Evolutionary conservation across 2,888 invertebrate species (phyloP).

Genomic region (Torymus aiolomorphi): DNA sequence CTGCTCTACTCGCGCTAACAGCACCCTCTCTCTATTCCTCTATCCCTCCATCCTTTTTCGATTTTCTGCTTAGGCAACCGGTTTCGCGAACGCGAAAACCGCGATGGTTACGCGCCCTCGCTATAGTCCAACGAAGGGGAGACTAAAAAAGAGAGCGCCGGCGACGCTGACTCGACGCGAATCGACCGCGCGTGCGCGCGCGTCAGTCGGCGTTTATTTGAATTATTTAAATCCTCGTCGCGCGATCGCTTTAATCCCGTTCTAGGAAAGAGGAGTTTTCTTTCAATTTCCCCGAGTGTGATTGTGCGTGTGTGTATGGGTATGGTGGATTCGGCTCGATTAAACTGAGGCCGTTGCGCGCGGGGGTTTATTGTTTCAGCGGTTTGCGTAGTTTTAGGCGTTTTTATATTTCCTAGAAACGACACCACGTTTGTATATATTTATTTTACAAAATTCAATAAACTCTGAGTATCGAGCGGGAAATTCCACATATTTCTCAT

Average conservation of each 20-base stretch:
- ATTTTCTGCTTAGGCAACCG: constrained; percentile 54
- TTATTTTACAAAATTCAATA: too few relatives aligned
- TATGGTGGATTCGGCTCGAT: too few relatives aligned
- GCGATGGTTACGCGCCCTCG: constrained; percentile 34
- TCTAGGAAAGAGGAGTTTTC: background rate
- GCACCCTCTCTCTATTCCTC: background rate
- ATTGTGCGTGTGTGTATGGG: too few relatives aligned
- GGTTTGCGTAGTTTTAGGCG: too few relatives aligned
- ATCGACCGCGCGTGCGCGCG: constrained; percentile 4
- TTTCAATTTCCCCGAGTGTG: too few relatives aligned
- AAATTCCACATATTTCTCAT: too few relatives aligned
- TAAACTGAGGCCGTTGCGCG: too few relatives aligned
- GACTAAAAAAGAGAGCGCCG: background rate
- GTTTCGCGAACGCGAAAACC: constrained; percentile 44
- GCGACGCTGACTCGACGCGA: constrained; percentile 43
- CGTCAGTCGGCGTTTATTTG: constrained; percentile 50
- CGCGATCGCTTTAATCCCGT: constrained; percentile 51
- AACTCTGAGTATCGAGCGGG: too few relatives aligned
- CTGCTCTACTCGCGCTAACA: background rate
- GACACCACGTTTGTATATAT: too few relatives aligned
- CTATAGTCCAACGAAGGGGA: background rate
- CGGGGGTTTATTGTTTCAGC: too few relatives aligned
- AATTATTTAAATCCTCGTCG: constrained; percentile 55
- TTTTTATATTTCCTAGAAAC: too few relatives aligned
- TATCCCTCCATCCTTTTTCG: constrained; percentile 16